Base-by-base conservation (phyloP, 2,888 invertebrate genomes). In the Sinhomidia bicolor region DNA sequence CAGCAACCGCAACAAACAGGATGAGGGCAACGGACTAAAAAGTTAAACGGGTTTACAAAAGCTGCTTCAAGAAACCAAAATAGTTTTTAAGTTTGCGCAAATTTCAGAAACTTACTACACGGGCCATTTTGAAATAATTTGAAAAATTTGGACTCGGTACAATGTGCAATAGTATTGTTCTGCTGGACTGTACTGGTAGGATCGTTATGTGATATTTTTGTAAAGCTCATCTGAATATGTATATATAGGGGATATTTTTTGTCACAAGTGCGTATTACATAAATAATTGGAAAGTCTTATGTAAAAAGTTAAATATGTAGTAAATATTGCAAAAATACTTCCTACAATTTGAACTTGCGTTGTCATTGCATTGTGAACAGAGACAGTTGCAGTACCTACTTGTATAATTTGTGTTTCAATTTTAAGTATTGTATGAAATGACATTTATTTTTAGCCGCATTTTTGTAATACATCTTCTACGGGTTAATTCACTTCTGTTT, bases 61-160 rank as follows among this genome's bases (percentile, higher is more conserved):
- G n/a, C n/a, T 51, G 5, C n/a, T 14, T 10, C 14, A 51, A 51
- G 14, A 10, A 14, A 51, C n/a, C 4, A 51, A 51, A 51, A n/a
- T 51, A 7, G 5, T 51, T 14, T 14, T 14, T 14, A 51, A 51
- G 3, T 14, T 41, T 5, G 41, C 51, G 65, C 26, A 1, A 65
- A 29, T n/a, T n/a, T 6, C 4, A 60, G 32, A 36, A 57, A 44
- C 65, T 81, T 81, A 81, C 80, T 12, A 81, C 12, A 12, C 80
- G 80, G 20, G 80, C 54, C 80, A 81, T 81, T 41, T 62, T 81
- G 41, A 81, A 44, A 14, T 12, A 23, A 51, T 62, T 81, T 36
- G 71, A 12, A 14, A n/a, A 20, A 6, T 14, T 65, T 36, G 6
- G 71, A 6, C 20, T 10, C 20, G 26, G 32, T 29, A 3, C 5